These are phyloP conservation scores for Geodia barretti DNA, from an alignment of 37 sponge, comb jelly and placozoan species.

Conservation along the genomic window DNA sequence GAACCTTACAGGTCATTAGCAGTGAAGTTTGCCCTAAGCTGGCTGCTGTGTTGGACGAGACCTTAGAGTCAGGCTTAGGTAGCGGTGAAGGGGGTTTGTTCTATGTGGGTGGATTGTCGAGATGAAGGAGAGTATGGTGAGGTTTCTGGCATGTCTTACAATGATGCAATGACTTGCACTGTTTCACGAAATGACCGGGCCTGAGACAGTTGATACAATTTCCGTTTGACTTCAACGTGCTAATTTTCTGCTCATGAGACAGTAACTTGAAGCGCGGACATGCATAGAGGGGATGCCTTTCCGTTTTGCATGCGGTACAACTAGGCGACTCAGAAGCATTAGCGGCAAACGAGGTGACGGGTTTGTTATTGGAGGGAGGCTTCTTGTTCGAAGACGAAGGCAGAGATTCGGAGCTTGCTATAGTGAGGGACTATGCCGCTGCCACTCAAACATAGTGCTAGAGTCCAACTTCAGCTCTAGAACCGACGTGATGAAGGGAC, in stretches of 20 bases:
- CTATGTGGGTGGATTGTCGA: background rate
- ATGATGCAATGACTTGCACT: slow-evolving; percentile 15
- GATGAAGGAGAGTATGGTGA: slow-evolving; percentile 26
- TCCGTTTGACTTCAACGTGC: background rate
- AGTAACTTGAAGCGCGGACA: slow-evolving; percentile 8
- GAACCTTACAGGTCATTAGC: slow-evolving; percentile 6
- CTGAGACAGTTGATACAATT: slow-evolving; percentile 21
- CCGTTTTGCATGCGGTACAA: slow-evolving; percentile 1
- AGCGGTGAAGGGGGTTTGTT: background rate
- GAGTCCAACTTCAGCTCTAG: slow-evolving; percentile 41
- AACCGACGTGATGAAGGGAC: slow-evolving; percentile 37
- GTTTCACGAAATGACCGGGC: slow-evolving; percentile 21
- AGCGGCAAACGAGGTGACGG: slow-evolving; percentile 9
- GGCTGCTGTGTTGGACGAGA: background rate
- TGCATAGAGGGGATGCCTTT: slow-evolving; percentile 26
- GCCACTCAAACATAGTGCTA: slow-evolving; percentile 56
- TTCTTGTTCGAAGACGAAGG: slow-evolving; percentile 23
- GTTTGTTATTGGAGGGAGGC: too few relatives aligned
- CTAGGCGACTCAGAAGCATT: background rate
- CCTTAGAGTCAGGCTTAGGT: too few relatives aligned
- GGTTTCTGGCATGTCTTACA: slow-evolving; percentile 27
- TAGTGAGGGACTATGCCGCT: slow-evolving; percentile 35
- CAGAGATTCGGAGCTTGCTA: slow-evolving; percentile 3
- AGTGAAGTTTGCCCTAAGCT: slow-evolving; percentile 3
- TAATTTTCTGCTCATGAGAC: slow-evolving; percentile 22